Percentiles rank a stretch among this genome's conserved stretches.
phyloP scores from a whole-genome alignment of 2,888 invertebrate genomes.

The Drosophila hamatofila region DNA sequence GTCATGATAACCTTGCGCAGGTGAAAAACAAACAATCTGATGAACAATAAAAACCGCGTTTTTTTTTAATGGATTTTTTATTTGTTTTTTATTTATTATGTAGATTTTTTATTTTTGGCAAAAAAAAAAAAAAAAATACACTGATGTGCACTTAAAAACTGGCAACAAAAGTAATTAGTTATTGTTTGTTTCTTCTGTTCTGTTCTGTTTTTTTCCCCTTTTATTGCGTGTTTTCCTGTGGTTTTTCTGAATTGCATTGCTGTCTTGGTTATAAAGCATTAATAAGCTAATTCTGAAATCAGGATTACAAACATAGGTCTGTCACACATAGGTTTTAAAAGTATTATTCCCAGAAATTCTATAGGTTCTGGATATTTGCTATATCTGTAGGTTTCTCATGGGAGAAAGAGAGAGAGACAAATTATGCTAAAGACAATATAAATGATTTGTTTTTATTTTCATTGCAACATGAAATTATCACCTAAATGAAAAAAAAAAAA shows the following conservation, averaged over 20 bases:
- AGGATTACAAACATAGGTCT: too few species aligned
- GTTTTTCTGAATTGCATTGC: background rate
- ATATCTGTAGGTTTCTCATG: too few species aligned
- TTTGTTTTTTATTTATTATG: background rate
- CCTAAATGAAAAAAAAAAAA: too few species aligned
- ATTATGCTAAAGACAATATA: too few species aligned
- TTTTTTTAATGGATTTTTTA: background rate
- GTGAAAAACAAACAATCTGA: background rate
- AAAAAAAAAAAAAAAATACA: background rate
- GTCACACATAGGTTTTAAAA: too few species aligned
- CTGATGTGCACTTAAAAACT: background rate
- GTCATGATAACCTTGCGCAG: slow-evolving; percentile 1
- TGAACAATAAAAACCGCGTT: background rate
- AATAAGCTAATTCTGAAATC: too few species aligned
- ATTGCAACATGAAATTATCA: too few species aligned
- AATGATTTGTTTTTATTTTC: too few species aligned
- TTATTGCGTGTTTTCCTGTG: background rate
- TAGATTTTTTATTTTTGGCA: background rate
- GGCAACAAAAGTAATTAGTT: background rate
- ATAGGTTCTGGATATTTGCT: too few species aligned
- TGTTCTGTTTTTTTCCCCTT: background rate
- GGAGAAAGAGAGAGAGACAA: too few species aligned
- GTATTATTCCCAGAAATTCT: too few species aligned
- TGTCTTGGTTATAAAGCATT: background rate
- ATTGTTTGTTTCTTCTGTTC: background rate